Evolutionary conservation across 1,140 invertebrate genomes (phyloP), one percentile per base, ranked within the genome.

Genomic region (Brachionus koreanus): DNA sequence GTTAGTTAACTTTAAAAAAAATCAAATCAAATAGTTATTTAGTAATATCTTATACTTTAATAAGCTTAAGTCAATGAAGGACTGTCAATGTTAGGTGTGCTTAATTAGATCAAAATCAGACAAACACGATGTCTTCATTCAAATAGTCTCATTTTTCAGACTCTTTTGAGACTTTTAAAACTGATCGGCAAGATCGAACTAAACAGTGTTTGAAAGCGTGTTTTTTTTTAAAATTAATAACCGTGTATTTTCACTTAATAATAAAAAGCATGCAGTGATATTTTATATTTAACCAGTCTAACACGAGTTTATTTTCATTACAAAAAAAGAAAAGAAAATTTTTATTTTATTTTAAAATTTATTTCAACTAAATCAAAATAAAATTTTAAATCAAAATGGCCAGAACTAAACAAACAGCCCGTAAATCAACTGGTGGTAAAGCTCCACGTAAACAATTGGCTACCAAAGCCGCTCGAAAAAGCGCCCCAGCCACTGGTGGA

Each of bases 321-420:
- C 57, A 65, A 29, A 29, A 29, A 29, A 37, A 33, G 29, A 65
- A 29, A 33, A 35, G 23, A 65, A n/a, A 65, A 23, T 42, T 69
- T 23, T 42, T 7, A 39, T 72, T 72, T 72, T 35, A n/a, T n/a
- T n/a, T n/a, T n/a, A n/a, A 13, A 39, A 39, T 72, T 72, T 39
- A 39, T 19, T 72, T 72, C 37, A 16, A 39, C 33, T 33, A 33
- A 33, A 65, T 12, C 29, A 16, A 25, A 23, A n/a, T 29, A 61
- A 61, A 65, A 65, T 33, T 65, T 65, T 77, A 61, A 69, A 63
- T 81, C 49, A 82, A 46, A 82, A 82, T 82, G 79, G 79, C 93
- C 83, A 92, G 93, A 92, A 94, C 93, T 3, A 94, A 94, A 90
- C 93, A 94, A 85, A 94, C 93, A 29, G 93, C 93, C 16, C 91